Base-by-base conservation (phyloP, 2,888 invertebrate species). In the Mechanitis messenoides region DNA sequence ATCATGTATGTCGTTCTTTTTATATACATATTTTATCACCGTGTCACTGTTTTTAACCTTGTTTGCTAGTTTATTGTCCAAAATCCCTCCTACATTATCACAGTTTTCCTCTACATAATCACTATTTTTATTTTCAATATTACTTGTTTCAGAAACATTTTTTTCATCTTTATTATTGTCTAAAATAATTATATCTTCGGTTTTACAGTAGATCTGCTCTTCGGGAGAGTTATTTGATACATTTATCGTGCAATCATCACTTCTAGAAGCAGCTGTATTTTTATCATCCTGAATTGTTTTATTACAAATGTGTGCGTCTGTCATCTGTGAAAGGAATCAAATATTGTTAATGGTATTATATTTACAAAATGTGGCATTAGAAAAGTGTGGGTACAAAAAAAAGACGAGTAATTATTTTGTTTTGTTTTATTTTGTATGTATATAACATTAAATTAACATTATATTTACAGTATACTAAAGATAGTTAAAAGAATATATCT, bases 11-110 rank as follows among this genome's bases (percentile, higher is more conserved):
- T 77, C 75, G 64, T 74, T 73, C 58, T 80, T 77, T 68, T 84
- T 85, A 60, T 81, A 80, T 33, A 85, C 77, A 64, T 87, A 87
- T 72, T 87, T 84, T 46, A 83, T 64, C 33, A 84, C 68, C 28
- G 77, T 77, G 63, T 83, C 77, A 54, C 67, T 74, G 46, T 75
- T 71, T 5, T 61, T 68, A 35, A 68, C 60, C 74, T 75, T 42
- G 53, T 60, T 56, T 53, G 28, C 31, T 53, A 55, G 28, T 57
- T 65, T 56, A 9, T 66, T 68, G n/a, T n/a, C 58, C 54, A 54
- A 53, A 53, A 59, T 60, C 45, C 57, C 53, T 28, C 35, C 58
- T 5, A 45, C 54, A 3, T 53, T 54, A 50, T 53, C 31, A 46
- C 58, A 38, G 35, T 62, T 59, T 54, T 64, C 54, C 67, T 69